Conservation (phyloP, 2,797 vertebrate genomes). For the Intellagama lesueurii region DNA sequence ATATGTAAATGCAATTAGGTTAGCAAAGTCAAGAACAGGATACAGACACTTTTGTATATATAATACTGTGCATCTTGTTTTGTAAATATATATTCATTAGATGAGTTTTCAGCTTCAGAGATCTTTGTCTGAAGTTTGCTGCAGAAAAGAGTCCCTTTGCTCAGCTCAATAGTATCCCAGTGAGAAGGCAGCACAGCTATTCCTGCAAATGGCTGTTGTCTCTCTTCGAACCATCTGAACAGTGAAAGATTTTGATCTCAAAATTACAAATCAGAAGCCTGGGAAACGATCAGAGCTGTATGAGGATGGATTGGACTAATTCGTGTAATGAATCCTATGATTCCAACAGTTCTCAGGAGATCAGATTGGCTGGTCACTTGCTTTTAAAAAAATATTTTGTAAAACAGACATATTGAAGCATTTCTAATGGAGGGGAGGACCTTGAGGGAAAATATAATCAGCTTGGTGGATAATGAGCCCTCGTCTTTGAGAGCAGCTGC, state of each 20-base stretch:
- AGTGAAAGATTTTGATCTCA: not conserved
- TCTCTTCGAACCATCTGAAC: not conserved
- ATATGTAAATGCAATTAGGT: too few relatives aligned
- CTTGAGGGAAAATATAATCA: constrained; percentile 2
- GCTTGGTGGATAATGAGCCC: constrained; percentile 38
- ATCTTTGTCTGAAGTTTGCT: not conserved
- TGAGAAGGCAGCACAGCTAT: not conserved
- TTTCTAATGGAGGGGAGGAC: not conserved
- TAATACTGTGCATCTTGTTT: constrained; percentile 17
- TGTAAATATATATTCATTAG: not conserved
- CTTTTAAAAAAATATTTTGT: not conserved
- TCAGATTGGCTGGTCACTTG: not conserved
- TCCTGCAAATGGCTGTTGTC: not conserved
- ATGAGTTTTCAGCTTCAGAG: not conserved
- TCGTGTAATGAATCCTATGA: not conserved
- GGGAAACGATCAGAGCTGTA: not conserved
- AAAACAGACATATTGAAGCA: constrained; percentile 15
- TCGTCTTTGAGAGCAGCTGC: constrained; percentile 63
- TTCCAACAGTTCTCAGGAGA: constrained; percentile 7
- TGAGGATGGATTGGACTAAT: not conserved
- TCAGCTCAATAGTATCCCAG: not conserved
- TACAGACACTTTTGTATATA: not conserved
- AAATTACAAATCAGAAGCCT: not conserved
- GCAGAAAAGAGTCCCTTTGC: not conserved
- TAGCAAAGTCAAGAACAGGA: too few relatives aligned